Percentiles rank a stretch among this genome's conserved stretches.
These are phyloP conservation scores for Macquaria australasica DNA, from an alignment of 2,113 vertebrate species.

Conservation along the genomic window DNA sequence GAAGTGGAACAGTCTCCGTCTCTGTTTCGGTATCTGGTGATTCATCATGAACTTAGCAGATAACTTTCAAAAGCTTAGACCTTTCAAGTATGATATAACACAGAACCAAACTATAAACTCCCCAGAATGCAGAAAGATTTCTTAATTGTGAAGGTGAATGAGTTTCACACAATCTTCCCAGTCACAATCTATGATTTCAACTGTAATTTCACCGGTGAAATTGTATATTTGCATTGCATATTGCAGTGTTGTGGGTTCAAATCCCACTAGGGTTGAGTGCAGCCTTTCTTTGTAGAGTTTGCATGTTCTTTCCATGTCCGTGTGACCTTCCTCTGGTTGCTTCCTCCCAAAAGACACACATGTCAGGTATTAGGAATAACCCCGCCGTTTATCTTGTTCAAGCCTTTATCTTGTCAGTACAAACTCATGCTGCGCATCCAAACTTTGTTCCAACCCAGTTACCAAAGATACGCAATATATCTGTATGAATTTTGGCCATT, in stretches of 20 bases:
- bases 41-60: background rate
- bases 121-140: background rate
- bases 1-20: background rate
- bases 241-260: background rate
- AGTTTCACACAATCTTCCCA: background rate
- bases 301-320: background rate
- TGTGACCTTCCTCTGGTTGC: background rate
- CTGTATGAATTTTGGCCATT: background rate
- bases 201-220: background rate
- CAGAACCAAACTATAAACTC: background rate
- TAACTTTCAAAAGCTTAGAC: background rate
- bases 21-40: background rate
- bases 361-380: background rate
- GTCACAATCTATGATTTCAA: background rate
- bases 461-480: background rate
- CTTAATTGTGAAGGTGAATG: no score
- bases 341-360: background rate
- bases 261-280: background rate
- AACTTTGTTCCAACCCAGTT: background rate
- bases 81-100: background rate
- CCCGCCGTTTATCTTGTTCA: background rate
- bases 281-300: background rate
- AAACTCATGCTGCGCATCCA: background rate
- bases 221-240: no score
- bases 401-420: background rate